Evolutionary conservation across 2,888 invertebrate genomes (phyloP).

Genomic region (Pyralis farinalis): DNA sequence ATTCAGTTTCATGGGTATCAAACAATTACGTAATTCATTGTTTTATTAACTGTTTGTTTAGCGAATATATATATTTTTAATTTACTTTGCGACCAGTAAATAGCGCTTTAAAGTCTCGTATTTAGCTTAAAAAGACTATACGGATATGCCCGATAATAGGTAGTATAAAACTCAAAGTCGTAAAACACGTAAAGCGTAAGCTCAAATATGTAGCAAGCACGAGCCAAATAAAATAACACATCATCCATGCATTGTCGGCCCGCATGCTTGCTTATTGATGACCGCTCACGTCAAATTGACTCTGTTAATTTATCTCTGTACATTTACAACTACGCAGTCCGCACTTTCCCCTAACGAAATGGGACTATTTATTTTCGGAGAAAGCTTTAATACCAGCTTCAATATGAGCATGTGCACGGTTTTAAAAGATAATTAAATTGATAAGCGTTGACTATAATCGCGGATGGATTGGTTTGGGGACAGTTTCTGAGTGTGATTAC

Average conservation of each 20-base stretch:
- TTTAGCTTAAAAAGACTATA: too few relatives aligned
- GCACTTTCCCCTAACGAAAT: constrained; percentile 51
- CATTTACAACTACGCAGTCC: constrained; percentile 31
- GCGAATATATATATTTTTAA: too few relatives aligned
- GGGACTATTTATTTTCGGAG: constrained; percentile 39
- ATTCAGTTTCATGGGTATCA: too few relatives aligned
- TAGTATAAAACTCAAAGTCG: too few relatives aligned
- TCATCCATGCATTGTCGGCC: constrained; percentile 19
- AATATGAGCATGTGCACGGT: constrained; percentile 2
- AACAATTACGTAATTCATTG: too few relatives aligned
- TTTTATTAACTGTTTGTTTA: too few relatives aligned
- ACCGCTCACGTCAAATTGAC: constrained; percentile 42
- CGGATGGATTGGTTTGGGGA: background rate
- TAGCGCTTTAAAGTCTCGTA: too few relatives aligned
- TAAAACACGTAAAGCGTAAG: too few relatives aligned
- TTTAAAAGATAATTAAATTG: constrained; percentile 4
- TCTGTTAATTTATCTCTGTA: constrained; percentile 48
- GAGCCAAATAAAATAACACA: background rate
- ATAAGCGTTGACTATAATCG: background rate
- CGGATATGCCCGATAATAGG: too few relatives aligned
- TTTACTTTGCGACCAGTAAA: too few relatives aligned
- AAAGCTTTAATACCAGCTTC: constrained; percentile 28
- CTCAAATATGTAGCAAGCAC: background rate
- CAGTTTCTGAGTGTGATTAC: background rate
- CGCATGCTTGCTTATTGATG: constrained; percentile 44